phyloP scores from a whole-genome alignment of 2,888 invertebrate genomes.

The Caenorhabditis sulstoni region DNA sequence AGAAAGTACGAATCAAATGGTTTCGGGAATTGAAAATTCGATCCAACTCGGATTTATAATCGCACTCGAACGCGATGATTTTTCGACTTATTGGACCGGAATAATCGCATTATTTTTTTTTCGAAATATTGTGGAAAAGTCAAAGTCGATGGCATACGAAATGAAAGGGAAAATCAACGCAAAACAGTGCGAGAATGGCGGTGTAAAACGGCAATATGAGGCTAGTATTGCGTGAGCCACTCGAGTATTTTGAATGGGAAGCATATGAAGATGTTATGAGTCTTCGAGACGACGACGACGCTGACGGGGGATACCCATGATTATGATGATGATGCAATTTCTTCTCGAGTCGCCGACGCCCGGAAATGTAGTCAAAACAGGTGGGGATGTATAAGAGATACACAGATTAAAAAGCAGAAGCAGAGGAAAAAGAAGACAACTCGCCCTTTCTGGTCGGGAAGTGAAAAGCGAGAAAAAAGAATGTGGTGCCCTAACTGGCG shows the following conservation, averaged over 20 bases:
- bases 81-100: constrained; percentile 42
- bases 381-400: constrained; percentile 14
- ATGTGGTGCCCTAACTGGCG: constrained; percentile 6
- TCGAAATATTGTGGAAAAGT: constrained; percentile 25
- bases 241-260: constrained; percentile 2
- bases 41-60: no score
- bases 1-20: no score
- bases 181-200: neutral
- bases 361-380: constrained; percentile 8
- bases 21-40: neutral
- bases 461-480: constrained; percentile 17
- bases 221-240: neutral
- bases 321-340: constrained; percentile 13
- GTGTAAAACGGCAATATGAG: neutral
- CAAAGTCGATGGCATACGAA: neutral
- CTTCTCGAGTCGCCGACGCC: neutral
- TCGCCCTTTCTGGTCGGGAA: constrained; percentile 9
- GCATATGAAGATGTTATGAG: neutral
- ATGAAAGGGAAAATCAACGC: neutral
- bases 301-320: no score
- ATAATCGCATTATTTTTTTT: constrained; percentile 50
- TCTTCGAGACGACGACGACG: no score
- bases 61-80: constrained; percentile 19
- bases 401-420: constrained; percentile 7
- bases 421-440: constrained; percentile 18